A percentile compares a stretch with the other conserved stretches of the same genome.
phyloP scores from a whole-genome alignment of 92 coral and sea anemone genomes.

The Isaurus tuberculatus region DNA sequence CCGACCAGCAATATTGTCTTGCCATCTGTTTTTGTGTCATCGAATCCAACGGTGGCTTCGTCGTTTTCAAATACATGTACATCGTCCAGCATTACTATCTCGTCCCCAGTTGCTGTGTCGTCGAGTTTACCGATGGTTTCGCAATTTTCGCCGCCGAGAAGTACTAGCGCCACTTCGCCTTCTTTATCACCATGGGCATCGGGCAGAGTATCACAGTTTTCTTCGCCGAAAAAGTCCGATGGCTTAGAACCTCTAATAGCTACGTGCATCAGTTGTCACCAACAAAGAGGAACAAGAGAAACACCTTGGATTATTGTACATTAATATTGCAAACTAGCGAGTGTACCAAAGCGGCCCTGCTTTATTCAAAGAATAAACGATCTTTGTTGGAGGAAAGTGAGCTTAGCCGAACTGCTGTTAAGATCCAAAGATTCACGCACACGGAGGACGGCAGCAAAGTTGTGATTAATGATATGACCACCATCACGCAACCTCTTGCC shows the following conservation, averaged over 20 bases:
- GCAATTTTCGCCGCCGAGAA: constrained; percentile 16
- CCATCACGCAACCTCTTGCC: constrained; percentile 44
- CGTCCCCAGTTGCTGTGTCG: constrained; percentile 13
- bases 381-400: constrained; percentile 51
- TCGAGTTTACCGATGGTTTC: constrained; percentile 6
- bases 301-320: constrained; percentile 59
- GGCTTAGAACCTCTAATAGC: constrained; percentile 30
- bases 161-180: constrained; percentile 7
- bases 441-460: constrained; percentile 39
- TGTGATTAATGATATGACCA: constrained; percentile 49
- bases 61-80: constrained; percentile 16
- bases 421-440: constrained; percentile 43
- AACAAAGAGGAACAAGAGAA: constrained; percentile 43
- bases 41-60: constrained; percentile 18
- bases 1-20: constrained; percentile 23
- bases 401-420: constrained; percentile 45
- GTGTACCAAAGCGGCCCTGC: constrained; percentile 34
- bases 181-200: constrained; percentile 6
- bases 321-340: constrained; percentile 56
- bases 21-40: constrained; percentile 11
- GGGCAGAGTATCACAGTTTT: constrained; percentile 13
- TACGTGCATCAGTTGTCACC: constrained; percentile 60
- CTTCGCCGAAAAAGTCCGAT: constrained; percentile 5
- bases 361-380: constrained; percentile 46
- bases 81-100: constrained; percentile 7